phyloP scores from a whole-genome alignment of 2,888 invertebrate genomes.

The Omphaloscelis lunosa region DNA sequence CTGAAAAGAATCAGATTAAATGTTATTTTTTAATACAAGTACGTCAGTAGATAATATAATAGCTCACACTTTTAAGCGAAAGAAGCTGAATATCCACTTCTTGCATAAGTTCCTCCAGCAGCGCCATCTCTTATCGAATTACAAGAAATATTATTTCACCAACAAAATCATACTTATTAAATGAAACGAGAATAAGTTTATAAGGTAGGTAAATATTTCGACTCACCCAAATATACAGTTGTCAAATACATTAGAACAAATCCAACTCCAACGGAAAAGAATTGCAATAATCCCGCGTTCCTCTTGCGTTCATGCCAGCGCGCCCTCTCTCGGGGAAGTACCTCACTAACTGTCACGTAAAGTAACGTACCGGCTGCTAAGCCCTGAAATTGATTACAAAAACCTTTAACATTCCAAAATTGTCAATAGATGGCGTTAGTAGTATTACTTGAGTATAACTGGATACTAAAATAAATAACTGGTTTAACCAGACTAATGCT shows the following conservation, averaged over 20 bases:
- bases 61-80: background rate
- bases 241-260: conserved; percentile 92
- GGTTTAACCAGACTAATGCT: too few relatives aligned
- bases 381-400: conserved; percentile 85
- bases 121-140: conserved; percentile 56
- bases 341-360: conserved; percentile 95
- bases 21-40: background rate
- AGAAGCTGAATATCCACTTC: too few relatives aligned
- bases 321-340: conserved; percentile 94
- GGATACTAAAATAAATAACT: background rate
- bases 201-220: background rate
- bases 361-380: conserved; percentile 94
- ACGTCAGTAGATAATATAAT: background rate
- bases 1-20: conserved; percentile 71
- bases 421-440: conserved; percentile 53
- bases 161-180: background rate
- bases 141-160: background rate
- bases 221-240: conserved; percentile 91
- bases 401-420: background rate
- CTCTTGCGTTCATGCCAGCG: conserved; percentile 92
- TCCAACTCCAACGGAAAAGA: conserved; percentile 91
- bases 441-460: background rate
- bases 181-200: too few relatives aligned
- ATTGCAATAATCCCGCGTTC: conserved; percentile 92
- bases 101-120: background rate